These are phyloP conservation scores for Omphaloscelis lunosa DNA, from an alignment of 2,888 invertebrate species.

Conservation along the genomic window DNA sequence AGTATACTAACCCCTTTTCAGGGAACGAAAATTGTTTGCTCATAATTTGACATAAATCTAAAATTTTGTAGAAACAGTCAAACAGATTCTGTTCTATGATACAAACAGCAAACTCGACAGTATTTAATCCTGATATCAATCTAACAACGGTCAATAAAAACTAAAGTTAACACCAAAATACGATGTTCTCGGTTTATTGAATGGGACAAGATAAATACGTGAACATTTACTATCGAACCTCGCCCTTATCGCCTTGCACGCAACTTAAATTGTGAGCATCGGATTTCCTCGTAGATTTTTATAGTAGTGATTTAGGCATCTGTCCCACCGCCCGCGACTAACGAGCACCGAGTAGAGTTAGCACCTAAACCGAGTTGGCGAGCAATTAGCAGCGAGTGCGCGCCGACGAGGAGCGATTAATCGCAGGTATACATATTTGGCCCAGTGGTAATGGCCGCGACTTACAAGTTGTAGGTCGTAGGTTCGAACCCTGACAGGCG, in stretches of 20 bases:
- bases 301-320: neutral
- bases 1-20: neutral
- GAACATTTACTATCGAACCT: constrained; percentile 14
- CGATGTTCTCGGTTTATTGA: constrained; percentile 33
- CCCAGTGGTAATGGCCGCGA: too few species aligned
- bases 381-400: neutral
- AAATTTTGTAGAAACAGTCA: neutral
- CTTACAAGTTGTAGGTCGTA: too few species aligned
- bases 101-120: neutral
- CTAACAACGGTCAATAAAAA: constrained; percentile 25
- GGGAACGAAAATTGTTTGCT: too few species aligned
- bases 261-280: constrained; percentile 37
- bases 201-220: constrained; percentile 36
- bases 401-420: too few species aligned
- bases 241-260: constrained; percentile 37
- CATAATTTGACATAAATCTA: neutral
- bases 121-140: constrained; percentile 43
- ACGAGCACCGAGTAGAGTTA: neutral
- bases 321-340: too few species aligned
- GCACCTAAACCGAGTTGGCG: neutral
- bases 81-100: neutral
- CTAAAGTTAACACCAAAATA: constrained; percentile 35
- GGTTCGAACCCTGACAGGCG: too few species aligned
- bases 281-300: constrained; percentile 32
- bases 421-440: too few species aligned